phyloP scores from a whole-genome alignment of 2,797 vertebrate genomes.

The Rhincodon typus region DNA sequence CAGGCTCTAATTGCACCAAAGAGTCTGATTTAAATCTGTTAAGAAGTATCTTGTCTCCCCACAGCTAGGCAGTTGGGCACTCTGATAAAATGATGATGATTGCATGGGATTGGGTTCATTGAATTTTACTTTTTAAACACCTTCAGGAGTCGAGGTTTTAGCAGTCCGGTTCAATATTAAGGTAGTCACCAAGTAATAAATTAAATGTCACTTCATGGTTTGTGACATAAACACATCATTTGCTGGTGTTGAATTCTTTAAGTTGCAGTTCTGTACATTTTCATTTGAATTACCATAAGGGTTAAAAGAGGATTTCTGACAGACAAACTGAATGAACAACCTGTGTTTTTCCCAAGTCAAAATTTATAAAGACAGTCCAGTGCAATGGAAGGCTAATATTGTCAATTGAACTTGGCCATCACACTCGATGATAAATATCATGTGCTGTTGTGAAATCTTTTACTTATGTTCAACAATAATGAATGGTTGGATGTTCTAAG shows the following conservation, averaged over 20 bases:
- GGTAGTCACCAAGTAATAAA: background rate
- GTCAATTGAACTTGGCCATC: background rate
- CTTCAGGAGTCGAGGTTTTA: background rate
- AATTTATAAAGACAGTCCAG: background rate
- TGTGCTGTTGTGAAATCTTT: background rate
- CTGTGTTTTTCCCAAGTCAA: background rate
- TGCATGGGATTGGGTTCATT: background rate
- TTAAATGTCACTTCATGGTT: background rate
- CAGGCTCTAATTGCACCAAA: background rate
- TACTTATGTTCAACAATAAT: background rate
- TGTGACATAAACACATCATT: background rate
- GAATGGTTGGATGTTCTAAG: background rate
- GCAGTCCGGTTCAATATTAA: background rate
- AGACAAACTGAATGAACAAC: background rate
- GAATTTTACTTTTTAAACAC: background rate
- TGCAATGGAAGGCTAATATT: background rate
- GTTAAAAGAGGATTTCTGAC: background rate
- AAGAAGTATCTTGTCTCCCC: background rate
- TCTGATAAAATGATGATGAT: background rate
- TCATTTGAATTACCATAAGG: background rate
- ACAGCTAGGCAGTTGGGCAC: background rate
- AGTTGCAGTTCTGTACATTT: background rate
- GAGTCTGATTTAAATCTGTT: background rate
- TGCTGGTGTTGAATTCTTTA: background rate
- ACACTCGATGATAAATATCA: background rate